phyloP scores from a whole-genome alignment of 2,797 vertebrate genomes.

The Takifugu rubripes region DNA sequence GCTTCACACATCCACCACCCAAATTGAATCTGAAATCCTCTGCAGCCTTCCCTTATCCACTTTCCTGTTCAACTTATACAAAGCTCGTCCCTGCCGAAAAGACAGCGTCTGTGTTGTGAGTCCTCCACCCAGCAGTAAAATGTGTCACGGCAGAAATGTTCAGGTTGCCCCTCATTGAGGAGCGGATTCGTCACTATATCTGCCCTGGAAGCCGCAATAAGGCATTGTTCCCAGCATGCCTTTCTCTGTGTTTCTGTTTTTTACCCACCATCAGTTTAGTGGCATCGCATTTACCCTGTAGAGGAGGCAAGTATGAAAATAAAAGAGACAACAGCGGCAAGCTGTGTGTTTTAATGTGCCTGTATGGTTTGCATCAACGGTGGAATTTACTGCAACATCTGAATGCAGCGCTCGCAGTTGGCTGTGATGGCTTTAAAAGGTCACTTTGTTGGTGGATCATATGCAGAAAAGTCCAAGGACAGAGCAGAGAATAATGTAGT shows the following conservation, averaged over 20 bases:
- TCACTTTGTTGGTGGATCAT: not conserved
- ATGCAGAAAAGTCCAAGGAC: constrained; percentile 24
- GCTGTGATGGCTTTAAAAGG: not conserved
- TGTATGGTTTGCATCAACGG: constrained; percentile 1
- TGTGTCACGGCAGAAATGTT: not conserved
- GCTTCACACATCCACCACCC: constrained; percentile 58
- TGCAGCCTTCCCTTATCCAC: constrained; percentile 32
- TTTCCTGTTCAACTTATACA: constrained; percentile 16
- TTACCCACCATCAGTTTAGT: constrained; percentile 54
- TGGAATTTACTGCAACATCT: not conserved
- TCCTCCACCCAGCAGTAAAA: constrained; percentile 4
- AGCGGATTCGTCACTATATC: constrained; percentile 36
- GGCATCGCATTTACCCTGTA: constrained; percentile 43
- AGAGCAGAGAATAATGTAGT: constrained; percentile 17
- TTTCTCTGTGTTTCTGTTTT: constrained; percentile 32
- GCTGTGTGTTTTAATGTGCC: constrained; percentile 11
- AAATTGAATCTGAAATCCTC: constrained; percentile 51
- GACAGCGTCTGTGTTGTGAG: no score
- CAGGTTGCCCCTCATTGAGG: constrained; percentile 32
- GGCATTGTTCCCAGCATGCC: constrained; percentile 57
- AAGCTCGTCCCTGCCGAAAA: constrained; percentile 27
- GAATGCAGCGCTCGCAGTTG: not conserved
- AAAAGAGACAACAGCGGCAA: constrained; percentile 20
- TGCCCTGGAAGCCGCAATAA: constrained; percentile 44
- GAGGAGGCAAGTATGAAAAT: constrained; percentile 35